A percentile compares a stretch with the other conserved stretches of the same genome.
Conservation (phyloP, 2,888 invertebrate species). For the Noctua fimbriata region DNA sequence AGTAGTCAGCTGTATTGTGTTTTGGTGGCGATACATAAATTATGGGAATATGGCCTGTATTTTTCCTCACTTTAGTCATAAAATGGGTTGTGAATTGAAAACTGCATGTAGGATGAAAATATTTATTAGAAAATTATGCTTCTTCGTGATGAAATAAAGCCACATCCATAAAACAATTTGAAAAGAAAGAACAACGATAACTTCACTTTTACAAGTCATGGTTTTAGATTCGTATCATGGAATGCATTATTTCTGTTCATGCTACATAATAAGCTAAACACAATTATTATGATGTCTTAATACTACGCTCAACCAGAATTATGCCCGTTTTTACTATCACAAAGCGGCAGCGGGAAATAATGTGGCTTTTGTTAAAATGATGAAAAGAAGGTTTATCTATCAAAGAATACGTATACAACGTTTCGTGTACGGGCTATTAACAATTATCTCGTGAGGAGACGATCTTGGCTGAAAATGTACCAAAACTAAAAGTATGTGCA, state of each 20-base stretch:
- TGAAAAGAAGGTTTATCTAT: not conserved
- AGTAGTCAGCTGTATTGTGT: conserved; percentile 28
- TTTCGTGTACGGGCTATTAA: not conserved
- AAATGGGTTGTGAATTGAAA: not conserved
- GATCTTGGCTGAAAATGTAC: not conserved
- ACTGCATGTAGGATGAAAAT: not conserved
- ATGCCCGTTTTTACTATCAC: not conserved
- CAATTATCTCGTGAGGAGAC: not conserved
- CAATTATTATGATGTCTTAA: conserved; percentile 1
- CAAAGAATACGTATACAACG: not conserved
- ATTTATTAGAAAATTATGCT: not conserved
- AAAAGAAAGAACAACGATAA: not conserved
- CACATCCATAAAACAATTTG: not conserved
- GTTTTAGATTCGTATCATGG: not conserved
- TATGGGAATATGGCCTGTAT: not conserved
- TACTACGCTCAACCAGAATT: not conserved
- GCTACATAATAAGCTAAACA: not conserved
- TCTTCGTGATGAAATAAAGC: not conserved
- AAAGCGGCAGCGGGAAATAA: not conserved
- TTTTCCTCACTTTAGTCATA: not conserved
- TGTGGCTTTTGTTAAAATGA: not conserved
- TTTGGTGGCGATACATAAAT: conserved; percentile 18
- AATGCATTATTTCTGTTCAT: not conserved
- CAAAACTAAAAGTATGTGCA: not conserved
- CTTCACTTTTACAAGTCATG: conserved; percentile 1